Conservation (phyloP, 2,888 invertebrate species). For the Spialia ferax region DNA sequence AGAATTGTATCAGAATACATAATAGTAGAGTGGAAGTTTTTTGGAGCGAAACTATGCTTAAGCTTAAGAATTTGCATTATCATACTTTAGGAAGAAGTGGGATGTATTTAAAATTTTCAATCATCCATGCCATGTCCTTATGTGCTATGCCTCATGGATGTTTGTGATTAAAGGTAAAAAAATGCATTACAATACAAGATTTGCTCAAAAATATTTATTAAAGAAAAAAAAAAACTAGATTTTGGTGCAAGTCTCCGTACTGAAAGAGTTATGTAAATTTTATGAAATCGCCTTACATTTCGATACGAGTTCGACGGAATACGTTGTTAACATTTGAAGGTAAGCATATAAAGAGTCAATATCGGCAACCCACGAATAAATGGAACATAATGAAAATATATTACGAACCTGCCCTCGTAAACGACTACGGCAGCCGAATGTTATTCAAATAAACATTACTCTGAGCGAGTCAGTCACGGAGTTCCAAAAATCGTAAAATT, state of each 20-base stretch:
- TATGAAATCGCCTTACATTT: slow-evolving; percentile 50
- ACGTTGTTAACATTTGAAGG: slow-evolving; percentile 72
- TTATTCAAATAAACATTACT: slow-evolving; percentile 79
- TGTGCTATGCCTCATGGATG: no score
- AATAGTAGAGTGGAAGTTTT: no score
- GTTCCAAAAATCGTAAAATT: slow-evolving; percentile 73
- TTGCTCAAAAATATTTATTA: background rate
- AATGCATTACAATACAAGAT: background rate
- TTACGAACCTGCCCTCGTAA: slow-evolving; percentile 71
- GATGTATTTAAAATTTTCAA: no score
- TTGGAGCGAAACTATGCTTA: no score
- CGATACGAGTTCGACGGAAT: slow-evolving; percentile 57
- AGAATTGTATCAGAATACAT: no score
- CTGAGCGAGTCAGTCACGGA: slow-evolving; percentile 69
- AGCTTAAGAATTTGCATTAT: no score
- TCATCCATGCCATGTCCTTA: no score
- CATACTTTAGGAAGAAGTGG: no score
- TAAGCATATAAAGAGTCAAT: slow-evolving; percentile 74
- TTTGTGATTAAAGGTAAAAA: no score
- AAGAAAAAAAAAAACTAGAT: no score
- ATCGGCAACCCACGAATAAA: slow-evolving; percentile 74
- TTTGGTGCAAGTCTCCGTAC: background rate
- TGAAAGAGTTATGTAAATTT: slow-evolving; percentile 27
- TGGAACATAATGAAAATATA: slow-evolving; percentile 81
- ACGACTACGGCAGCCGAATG: slow-evolving; percentile 67